Conservation (phyloP, 2,888 invertebrate genomes). For the Deilephila elpenor region DNA sequence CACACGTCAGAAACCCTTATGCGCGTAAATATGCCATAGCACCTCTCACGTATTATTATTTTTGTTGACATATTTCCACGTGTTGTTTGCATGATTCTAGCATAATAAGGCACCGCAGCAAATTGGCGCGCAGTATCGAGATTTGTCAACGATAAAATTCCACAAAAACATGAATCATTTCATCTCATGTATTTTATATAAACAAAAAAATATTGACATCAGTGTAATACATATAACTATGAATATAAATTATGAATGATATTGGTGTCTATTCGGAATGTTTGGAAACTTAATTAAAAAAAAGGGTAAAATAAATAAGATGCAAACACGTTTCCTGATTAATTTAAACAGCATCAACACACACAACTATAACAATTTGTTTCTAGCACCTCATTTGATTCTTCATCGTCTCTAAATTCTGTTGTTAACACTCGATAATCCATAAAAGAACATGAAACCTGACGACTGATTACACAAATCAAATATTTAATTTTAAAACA, state of each 20-base stretch:
- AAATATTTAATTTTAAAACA: constrained; percentile 28
- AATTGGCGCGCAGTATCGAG: background rate
- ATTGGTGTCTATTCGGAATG: background rate
- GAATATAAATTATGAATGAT: background rate
- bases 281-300: background rate
- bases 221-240: no score
- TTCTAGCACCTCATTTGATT: constrained; percentile 2
- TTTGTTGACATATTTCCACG: no score
- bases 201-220: no score
- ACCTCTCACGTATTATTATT: no score
- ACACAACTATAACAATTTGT: background rate
- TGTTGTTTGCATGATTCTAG: no score
- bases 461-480: constrained; percentile 2
- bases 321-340: background rate
- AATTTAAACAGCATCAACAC: background rate
- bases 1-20: no score
- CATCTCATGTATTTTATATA: no score
- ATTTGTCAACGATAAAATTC: background rate
- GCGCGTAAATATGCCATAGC: no score
- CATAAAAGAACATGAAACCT: background rate
- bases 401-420: constrained; percentile 23
- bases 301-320: background rate
- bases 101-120: no score
- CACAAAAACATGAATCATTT: no score
- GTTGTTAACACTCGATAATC: constrained; percentile 28